Evolutionary conservation across 2,797 vertebrate species (phyloP).

Genomic region (Eremophila alpestris): DNA sequence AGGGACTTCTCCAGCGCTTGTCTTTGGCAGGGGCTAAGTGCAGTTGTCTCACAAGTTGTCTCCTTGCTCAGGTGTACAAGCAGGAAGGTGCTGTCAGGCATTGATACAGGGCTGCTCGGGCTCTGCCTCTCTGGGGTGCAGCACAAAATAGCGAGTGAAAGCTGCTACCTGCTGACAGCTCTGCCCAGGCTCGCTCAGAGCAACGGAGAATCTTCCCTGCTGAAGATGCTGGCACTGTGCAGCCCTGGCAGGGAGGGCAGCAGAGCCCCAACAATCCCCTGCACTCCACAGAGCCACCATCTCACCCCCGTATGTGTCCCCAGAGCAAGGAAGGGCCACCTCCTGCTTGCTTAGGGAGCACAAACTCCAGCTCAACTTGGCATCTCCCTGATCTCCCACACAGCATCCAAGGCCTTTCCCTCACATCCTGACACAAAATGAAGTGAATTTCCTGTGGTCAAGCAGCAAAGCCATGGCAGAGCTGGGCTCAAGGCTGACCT

Average conservation of each 20-base stretch:
- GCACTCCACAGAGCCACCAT: neutral
- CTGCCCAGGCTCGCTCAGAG: neutral
- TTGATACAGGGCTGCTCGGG: neutral
- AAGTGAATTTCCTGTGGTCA: neutral
- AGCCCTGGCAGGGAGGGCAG: neutral
- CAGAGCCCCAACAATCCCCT: neutral
- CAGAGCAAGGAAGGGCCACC: neutral
- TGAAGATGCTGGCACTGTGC: neutral
- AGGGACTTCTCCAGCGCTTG: neutral
- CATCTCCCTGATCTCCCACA: neutral
- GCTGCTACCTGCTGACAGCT: constrained; percentile 18
- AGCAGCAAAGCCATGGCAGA: neutral
- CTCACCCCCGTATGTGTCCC: neutral
- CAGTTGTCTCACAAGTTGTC: constrained; percentile 39
- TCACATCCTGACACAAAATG: neutral
- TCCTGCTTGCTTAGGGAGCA: neutral
- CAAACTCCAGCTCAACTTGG: neutral
- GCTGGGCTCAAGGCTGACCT: neutral
- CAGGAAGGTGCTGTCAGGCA: constrained; percentile 31
- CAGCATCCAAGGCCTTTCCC: fast-evolving
- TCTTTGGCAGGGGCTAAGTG: constrained; percentile 57
- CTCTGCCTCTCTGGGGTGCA: neutral
- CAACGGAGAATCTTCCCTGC: neutral
- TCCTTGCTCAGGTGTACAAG: neutral
- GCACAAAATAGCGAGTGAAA: neutral